Evolutionary conservation across 2,113 vertebrate genomes (phyloP).

Genomic region (Casuarius casuarius): DNA sequence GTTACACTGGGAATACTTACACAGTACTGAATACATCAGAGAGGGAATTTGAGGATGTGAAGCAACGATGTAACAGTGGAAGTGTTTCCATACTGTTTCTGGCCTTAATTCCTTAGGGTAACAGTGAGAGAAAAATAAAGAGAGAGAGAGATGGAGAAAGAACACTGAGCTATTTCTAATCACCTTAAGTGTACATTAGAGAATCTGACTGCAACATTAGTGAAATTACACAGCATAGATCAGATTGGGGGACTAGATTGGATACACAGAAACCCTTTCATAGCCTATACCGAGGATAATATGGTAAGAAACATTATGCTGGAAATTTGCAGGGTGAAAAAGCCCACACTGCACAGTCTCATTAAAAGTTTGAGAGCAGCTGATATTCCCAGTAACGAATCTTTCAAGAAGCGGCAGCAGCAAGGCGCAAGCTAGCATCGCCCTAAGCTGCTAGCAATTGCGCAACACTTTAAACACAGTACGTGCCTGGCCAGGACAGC

Average conservation of each 20-base stretch:
- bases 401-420: background rate
- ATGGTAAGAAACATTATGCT: slow-evolving; percentile 43
- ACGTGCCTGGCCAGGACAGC: background rate
- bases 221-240: slow-evolving; percentile 52
- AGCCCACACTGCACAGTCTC: background rate
- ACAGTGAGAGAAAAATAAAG: slow-evolving; percentile 18
- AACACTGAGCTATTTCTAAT: slow-evolving; percentile 64
- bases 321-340: slow-evolving; percentile 9
- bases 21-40: background rate
- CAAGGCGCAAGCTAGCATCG: background rate
- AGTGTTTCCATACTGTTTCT: slow-evolving; percentile 21
- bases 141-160: slow-evolving; percentile 44
- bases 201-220: slow-evolving; percentile 53
- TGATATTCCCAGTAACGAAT: background rate
- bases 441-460: background rate
- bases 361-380: slow-evolving; percentile 43
- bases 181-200: slow-evolving; percentile 46
- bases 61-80: slow-evolving; percentile 18
- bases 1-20: slow-evolving; percentile 42
- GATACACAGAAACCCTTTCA: slow-evolving; percentile 52
- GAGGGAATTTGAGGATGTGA: background rate
- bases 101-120: slow-evolving; percentile 14
- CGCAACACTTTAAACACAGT: background rate
- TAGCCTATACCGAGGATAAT: slow-evolving; percentile 26
- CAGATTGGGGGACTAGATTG: slow-evolving; percentile 36